Evolutionary conservation across 2,888 invertebrate species (phyloP).

Genomic region (Drosophila silvestris): DNA sequence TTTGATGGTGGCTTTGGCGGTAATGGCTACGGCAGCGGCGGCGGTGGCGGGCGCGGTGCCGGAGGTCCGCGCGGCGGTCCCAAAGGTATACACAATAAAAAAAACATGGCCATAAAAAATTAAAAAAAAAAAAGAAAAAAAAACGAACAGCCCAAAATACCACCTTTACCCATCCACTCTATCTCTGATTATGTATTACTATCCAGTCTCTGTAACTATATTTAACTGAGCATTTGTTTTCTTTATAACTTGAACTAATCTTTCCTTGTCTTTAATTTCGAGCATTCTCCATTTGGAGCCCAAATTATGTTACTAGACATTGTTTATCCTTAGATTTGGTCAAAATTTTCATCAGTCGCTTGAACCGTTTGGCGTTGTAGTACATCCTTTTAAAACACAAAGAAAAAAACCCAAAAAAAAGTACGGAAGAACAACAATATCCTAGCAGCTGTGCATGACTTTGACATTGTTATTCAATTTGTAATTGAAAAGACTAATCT

Average conservation of each 20-base stretch:
- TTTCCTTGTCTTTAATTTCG: constrained; percentile 45
- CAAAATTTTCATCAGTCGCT: constrained; percentile 71
- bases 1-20: constrained; percentile 91
- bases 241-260: constrained; percentile 39
- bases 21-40: constrained; percentile 93
- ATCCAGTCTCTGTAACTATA: constrained; percentile 27
- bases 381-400: constrained; percentile 29
- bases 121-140: constrained; percentile 3
- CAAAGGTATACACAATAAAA: constrained; percentile 89
- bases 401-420: background rate
- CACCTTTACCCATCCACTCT: constrained; percentile 24
- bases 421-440: constrained; percentile 24
- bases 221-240: constrained; percentile 34
- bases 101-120: constrained; percentile 21
- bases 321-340: constrained; percentile 71
- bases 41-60: constrained; percentile 91
- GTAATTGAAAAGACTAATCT: constrained; percentile 21
- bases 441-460: constrained; percentile 49
- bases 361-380: constrained; percentile 66
- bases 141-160: constrained; percentile 5
- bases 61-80: constrained; percentile 93
- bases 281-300: constrained; percentile 45
- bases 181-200: constrained; percentile 25
- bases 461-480: background rate
- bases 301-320: constrained; percentile 52